Evolutionary conservation across 2,797 vertebrate species (phyloP), one percentile per base, ranked within the genome.

Genomic region (Jordanella pulchra): DNA sequence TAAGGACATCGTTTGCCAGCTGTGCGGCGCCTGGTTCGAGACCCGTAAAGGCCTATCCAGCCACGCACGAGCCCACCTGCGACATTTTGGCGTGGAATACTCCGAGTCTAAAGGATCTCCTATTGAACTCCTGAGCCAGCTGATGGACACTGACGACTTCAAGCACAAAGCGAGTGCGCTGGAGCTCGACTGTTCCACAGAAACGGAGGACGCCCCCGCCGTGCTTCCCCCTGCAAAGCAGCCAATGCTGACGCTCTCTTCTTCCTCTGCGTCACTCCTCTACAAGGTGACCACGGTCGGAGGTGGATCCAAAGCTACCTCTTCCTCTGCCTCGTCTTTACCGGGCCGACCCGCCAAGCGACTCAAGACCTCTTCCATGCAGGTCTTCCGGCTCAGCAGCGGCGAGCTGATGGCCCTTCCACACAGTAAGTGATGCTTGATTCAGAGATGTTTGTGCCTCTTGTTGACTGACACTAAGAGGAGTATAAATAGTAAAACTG

Each of bases 21-120:
- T 97, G 88, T 97, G 97, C 0, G 97, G 96, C 35, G 97, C 96
- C 82, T 98, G 97, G 96, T 98, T 98, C 79, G 97, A 98, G 93
- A 98, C 97, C 25, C 95, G 96, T 50, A 98, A 97, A 90, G 97
- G 97, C 81, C 91, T 98, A 48, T 97, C 97, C 76, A 98, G 97
- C 90, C 97, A 98, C 56, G 96, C 96, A 10, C 93, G 97, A 12
- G 96, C 97, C 81, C 97, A 98, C 91, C 92, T 97, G 91, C 95
- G 96, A 44, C 96, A 98, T 92, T 96, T 97, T 72, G 96, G 97
- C 32, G 95, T 97, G 82, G 96, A 95, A 89, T 97, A 97, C 90
- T 96, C 95, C 0, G 96, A 98, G 87, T 95, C 97, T 80, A 97
- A 97, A 91, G 96, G 96, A 85, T 96, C 96, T 27, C 96, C 97